Percentiles rank a stretch among this genome's conserved stretches.
Conservation (phyloP, 2,797 vertebrate species). For the Karalla daura region DNA sequence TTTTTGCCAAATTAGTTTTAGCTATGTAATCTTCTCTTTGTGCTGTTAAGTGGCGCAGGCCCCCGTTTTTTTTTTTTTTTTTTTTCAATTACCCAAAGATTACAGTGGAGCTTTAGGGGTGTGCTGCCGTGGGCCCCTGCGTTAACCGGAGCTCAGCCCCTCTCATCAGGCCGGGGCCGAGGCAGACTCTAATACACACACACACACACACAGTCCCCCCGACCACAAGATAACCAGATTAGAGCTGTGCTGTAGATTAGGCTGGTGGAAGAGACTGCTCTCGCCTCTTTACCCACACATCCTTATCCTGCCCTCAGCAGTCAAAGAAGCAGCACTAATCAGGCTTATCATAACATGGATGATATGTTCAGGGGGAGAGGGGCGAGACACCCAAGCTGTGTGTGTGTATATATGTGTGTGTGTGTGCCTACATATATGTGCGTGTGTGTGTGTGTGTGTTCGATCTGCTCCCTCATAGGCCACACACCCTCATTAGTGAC, state of each 20-base stretch:
- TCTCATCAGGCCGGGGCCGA: constrained; percentile 66
- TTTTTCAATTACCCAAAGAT: constrained; percentile 89
- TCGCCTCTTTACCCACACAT: constrained; percentile 78
- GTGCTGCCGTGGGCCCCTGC: constrained; percentile 77
- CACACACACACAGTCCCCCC: constrained; percentile 65
- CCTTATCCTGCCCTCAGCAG: constrained; percentile 80
- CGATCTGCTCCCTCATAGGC: constrained; percentile 52
- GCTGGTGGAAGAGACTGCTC: constrained; percentile 76
- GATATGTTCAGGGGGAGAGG: constrained; percentile 71
- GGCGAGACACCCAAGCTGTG: constrained; percentile 55
- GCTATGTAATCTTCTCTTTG: constrained; percentile 90
- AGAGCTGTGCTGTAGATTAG: constrained; percentile 81
- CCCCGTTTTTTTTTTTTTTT: too few relatives aligned
- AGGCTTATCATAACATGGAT: constrained; percentile 83
- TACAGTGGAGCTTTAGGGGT: constrained; percentile 84
- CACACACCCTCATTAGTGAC: constrained; percentile 79
- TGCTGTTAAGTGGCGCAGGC: constrained; percentile 85
- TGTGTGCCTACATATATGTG: constrained; percentile 29
- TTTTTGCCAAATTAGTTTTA: constrained; percentile 89
- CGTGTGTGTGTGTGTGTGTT: constrained; percentile 39
- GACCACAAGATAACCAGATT: constrained; percentile 84
- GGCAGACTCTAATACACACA: constrained; percentile 67
- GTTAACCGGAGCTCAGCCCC: constrained; percentile 73
- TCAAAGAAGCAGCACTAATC: constrained; percentile 83
- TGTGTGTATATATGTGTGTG: constrained; percentile 37